Conservation (phyloP, 2,888 invertebrate genomes). For the Cheilosia scutellata region DNA sequence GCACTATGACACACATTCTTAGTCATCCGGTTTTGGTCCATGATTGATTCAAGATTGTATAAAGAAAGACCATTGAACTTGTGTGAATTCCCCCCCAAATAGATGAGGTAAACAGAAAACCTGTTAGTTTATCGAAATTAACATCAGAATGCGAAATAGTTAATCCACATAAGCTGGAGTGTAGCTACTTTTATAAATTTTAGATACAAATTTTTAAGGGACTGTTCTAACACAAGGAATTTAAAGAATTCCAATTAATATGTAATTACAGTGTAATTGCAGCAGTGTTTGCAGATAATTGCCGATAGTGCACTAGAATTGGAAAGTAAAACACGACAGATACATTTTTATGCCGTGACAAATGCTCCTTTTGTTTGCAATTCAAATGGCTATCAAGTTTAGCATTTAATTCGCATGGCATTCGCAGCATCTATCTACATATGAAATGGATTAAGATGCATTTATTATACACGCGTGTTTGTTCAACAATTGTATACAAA, state of each 20-base stretch:
- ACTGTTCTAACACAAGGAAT: too few relatives aligned
- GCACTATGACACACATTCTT: slow-evolving; percentile 5
- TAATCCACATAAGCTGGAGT: neutral
- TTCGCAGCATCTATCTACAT: slow-evolving; percentile 1
- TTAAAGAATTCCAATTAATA: too few relatives aligned
- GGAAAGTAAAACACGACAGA: neutral
- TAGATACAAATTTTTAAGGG: too few relatives aligned
- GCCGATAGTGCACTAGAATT: neutral
- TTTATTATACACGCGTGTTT: neutral
- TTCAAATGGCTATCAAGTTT: slow-evolving; percentile 9
- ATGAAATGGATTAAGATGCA: neutral
- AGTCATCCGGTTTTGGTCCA: slow-evolving; percentile 4
- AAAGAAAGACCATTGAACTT: slow-evolving; percentile 20
- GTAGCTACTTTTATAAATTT: neutral
- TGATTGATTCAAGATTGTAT: neutral
- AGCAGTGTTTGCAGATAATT: neutral
- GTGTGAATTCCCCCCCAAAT: neutral
- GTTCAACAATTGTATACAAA: neutral
- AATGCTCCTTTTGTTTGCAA: slow-evolving; percentile 5
- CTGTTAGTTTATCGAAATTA: neutral
- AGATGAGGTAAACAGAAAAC: neutral
- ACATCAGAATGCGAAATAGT: neutral
- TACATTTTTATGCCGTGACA: slow-evolving; percentile 13
- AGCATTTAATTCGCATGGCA: slow-evolving; percentile 9
- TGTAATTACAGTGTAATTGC: neutral